phyloP scores from a whole-genome alignment of 1,140 invertebrate genomes.

The Daktulosphaira vitifoliae region DNA sequence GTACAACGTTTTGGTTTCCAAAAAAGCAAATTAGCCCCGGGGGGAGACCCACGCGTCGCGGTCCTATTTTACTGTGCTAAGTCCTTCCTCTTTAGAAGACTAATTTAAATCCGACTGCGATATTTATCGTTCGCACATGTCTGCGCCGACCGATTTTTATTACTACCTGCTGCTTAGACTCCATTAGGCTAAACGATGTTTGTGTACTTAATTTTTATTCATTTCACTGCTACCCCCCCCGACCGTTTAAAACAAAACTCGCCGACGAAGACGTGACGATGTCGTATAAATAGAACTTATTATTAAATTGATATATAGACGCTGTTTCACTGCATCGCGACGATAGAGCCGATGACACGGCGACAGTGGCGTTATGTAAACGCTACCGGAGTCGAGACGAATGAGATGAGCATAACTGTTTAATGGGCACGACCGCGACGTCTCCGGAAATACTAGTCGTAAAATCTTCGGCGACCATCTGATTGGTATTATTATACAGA shows the following conservation, averaged over 20 bases:
- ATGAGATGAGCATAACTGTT: slow-evolving; percentile 2
- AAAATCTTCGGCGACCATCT: slow-evolving; percentile 14
- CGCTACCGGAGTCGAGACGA: too few relatives aligned
- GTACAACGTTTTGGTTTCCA: too few relatives aligned
- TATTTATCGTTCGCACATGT: slow-evolving; percentile 30
- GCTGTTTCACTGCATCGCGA: not conserved
- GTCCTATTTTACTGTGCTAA: too few relatives aligned
- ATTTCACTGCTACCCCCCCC: too few relatives aligned
- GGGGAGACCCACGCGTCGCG: too few relatives aligned
- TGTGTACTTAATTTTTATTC: slow-evolving; percentile 7
- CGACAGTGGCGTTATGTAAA: too few relatives aligned
- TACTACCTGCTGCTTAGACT: slow-evolving; percentile 21
- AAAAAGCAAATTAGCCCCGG: too few relatives aligned
- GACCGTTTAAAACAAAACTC: not conserved
- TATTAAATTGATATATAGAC: not conserved
- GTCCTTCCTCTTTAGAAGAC: too few relatives aligned
- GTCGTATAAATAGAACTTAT: too few relatives aligned
- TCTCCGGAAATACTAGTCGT: slow-evolving; percentile 17
- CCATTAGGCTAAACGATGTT: slow-evolving; percentile 21
- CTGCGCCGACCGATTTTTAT: slow-evolving; percentile 23
- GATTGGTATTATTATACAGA: not conserved
- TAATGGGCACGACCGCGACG: not conserved
- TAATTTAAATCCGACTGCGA: slow-evolving; percentile 13
- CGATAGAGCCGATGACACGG: too few relatives aligned
- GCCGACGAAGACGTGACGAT: not conserved